A percentile compares a stretch with the other conserved stretches of the same genome.
These are phyloP conservation scores for Mantis religiosa DNA, from an alignment of 2,888 invertebrate genomes.

Conservation along the genomic window DNA sequence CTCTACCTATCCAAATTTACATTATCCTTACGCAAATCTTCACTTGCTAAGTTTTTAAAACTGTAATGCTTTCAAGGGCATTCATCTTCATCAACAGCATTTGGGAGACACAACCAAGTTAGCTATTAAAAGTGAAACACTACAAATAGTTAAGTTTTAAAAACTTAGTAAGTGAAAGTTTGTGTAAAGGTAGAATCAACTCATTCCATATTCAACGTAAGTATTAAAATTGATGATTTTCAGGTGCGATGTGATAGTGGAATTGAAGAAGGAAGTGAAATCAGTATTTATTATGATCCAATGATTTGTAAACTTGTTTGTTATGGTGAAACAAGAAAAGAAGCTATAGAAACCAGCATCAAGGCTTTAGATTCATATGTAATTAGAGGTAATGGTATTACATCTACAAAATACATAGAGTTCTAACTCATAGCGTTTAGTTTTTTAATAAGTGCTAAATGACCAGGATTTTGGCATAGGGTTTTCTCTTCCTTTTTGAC, in stretches of 20 bases:
- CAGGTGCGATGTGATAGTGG: slow-evolving; percentile 63
- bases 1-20: too few species aligned
- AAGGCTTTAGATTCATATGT: slow-evolving; percentile 60
- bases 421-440: neutral
- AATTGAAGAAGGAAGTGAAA: slow-evolving; percentile 61
- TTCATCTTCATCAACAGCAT: too few species aligned
- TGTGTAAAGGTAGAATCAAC: too few species aligned
- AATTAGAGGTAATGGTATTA: slow-evolving; percentile 48
- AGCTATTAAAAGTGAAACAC: too few species aligned
- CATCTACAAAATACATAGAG: neutral
- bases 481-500: too few species aligned
- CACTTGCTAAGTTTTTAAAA: too few species aligned
- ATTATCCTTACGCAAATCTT: too few species aligned
- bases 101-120: too few species aligned
- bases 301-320: slow-evolving; percentile 66
- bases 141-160: too few species aligned
- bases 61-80: too few species aligned
- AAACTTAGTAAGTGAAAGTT: too few species aligned
- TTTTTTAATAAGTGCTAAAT: neutral
- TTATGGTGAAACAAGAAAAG: slow-evolving; percentile 52
- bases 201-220: too few species aligned
- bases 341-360: slow-evolving; percentile 46
- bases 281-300: slow-evolving; percentile 65
- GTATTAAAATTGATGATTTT: neutral
- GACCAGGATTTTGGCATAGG: neutral